phyloP scores from a whole-genome alignment of 2,888 invertebrate species.

The Yponomeuta plumbellus region DNA sequence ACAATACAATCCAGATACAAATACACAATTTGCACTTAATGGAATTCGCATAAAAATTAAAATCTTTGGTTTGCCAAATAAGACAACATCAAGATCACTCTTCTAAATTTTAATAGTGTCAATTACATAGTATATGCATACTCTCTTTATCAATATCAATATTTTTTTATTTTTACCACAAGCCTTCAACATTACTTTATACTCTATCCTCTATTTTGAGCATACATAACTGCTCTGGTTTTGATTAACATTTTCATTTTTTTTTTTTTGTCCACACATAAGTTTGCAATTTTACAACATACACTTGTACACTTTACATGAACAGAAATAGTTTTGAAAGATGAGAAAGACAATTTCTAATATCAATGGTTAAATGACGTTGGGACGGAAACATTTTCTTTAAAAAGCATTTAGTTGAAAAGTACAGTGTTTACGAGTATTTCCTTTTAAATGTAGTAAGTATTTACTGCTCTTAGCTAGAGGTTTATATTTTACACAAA shows the following conservation, averaged over 20 bases:
- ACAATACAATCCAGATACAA: conserved; percentile 54
- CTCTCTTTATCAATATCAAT: conserved; percentile 29
- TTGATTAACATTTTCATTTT: conserved; percentile 31
- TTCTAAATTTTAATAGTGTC: conserved; percentile 38
- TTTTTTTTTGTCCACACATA: conserved; percentile 22
- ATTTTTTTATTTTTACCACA: conserved; percentile 44
- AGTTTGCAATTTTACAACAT: neutral
- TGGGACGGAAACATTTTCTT: conserved; percentile 72
- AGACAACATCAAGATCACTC: conserved; percentile 55
- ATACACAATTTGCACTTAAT: conserved; percentile 58
- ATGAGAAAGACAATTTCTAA: conserved; percentile 31
- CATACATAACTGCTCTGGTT: conserved; percentile 27
- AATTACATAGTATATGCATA: conserved; percentile 32
- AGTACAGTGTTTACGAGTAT: neutral
- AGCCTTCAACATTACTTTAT: conserved; percentile 44
- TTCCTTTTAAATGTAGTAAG: neutral
- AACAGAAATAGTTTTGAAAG: neutral
- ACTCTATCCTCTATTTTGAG: conserved; percentile 48
- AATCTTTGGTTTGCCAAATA: conserved; percentile 71
- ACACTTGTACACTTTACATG: neutral
- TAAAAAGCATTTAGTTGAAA: conserved; percentile 29
- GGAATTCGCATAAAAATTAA: conserved; percentile 65
- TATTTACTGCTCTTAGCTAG: neutral
- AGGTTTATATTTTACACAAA: neutral
- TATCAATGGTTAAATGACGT: conserved; percentile 67